A percentile compares a stretch with the other conserved stretches of the same genome.
Evolutionary conservation across 2,888 invertebrate genomes (phyloP).

Genomic region (Nycteola revayana): DNA sequence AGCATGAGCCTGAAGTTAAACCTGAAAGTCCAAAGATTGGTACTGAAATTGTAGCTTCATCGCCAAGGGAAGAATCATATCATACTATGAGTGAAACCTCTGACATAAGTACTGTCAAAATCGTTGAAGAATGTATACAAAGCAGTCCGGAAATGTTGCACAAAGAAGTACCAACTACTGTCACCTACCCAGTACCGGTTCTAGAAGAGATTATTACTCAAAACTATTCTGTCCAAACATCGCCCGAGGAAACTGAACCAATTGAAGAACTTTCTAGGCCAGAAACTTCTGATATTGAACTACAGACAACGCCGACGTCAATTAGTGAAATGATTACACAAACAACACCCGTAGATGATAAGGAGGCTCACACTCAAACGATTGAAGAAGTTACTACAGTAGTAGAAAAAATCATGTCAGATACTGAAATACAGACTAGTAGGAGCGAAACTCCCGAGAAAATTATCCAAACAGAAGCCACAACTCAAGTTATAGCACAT

Average conservation of each 20-base stretch:
- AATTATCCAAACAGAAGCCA: conserved; percentile 71
- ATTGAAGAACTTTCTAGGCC: conserved; percentile 46
- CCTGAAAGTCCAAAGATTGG: conserved; percentile 70
- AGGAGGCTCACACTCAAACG: conserved; percentile 68
- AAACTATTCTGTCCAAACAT: conserved; percentile 82
- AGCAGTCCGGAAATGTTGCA: conserved; percentile 71
- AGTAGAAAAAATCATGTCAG: conserved; percentile 60
- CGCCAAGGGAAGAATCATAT: conserved; percentile 83
- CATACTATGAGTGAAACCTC: conserved; percentile 82
- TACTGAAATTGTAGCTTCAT: conserved; percentile 71
- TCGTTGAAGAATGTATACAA: conserved; percentile 84
- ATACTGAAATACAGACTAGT: conserved; percentile 70
- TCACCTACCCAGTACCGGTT: conserved; percentile 82
- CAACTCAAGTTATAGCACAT: conserved; percentile 76
- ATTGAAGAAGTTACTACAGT: conserved; percentile 50
- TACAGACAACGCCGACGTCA: conserved; percentile 80
- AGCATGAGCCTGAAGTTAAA: conserved; percentile 37
- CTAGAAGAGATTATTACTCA: conserved; percentile 81
- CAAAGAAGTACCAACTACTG: conserved; percentile 76
- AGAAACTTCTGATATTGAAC: conserved; percentile 60
- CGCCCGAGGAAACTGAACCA: conserved; percentile 76
- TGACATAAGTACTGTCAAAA: conserved; percentile 83
- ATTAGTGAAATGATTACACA: conserved; percentile 80
- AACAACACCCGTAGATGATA: conserved; percentile 80
- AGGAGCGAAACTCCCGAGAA: conserved; percentile 59